phyloP scores from a whole-genome alignment of 2,888 invertebrate species.

The Macrosiphum euphorbiae region DNA sequence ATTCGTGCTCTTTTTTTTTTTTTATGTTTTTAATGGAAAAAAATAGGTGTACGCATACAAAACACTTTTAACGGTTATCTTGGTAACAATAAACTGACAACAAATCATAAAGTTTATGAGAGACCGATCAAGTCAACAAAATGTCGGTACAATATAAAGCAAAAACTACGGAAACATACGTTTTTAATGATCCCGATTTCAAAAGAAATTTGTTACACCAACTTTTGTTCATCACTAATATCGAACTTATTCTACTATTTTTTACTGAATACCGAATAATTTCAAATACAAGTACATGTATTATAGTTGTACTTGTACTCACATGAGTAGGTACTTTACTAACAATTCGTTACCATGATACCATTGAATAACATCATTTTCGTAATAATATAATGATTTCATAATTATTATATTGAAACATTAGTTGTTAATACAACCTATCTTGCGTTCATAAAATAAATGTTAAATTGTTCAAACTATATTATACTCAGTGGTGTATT shows the following conservation, averaged over 20 bases:
- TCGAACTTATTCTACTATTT: background rate
- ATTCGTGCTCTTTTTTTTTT: background rate
- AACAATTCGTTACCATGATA: background rate
- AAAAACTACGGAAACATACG: background rate
- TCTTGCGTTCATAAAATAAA: background rate
- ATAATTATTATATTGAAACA: background rate
- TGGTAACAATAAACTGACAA: background rate
- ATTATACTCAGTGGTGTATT: too few relatives aligned
- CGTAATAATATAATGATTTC: too few relatives aligned
- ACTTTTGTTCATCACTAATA: background rate
- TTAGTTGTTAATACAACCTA: background rate
- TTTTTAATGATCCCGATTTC: background rate
- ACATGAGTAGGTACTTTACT: background rate
- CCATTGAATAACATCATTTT: background rate
- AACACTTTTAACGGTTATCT: background rate
- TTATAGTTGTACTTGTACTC: background rate
- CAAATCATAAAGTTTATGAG: background rate
- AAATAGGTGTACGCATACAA: background rate
- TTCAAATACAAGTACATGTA: background rate
- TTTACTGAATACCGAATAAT: background rate
- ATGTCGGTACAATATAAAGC: too few relatives aligned
- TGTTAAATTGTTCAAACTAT: background rate
- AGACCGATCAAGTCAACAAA: background rate
- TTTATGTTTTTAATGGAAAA: slow-evolving; percentile 5
- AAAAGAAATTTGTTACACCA: background rate